Evolutionary conservation across 1,140 invertebrate genomes (phyloP).

Genomic region (Drosophila fuyamai): DNA sequence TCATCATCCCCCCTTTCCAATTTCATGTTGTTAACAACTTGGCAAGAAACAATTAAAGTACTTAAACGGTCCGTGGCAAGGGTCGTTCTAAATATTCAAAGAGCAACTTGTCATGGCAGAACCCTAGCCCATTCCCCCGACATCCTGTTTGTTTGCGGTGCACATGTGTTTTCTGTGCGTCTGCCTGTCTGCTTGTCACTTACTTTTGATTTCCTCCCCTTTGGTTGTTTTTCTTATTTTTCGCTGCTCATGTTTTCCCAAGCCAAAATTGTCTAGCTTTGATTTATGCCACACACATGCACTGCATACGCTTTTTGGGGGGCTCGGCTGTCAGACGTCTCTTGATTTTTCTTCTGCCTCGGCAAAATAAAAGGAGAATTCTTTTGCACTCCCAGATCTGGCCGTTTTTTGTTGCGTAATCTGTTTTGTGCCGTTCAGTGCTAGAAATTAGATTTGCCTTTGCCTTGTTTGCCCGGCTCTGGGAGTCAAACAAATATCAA

Average conservation of each 20-base stretch:
- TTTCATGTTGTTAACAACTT: constrained; percentile 39
- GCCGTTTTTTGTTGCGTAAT: constrained; percentile 64
- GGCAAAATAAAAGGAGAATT: constrained; percentile 21
- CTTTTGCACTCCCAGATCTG: constrained; percentile 21
- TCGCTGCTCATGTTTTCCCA: constrained; percentile 62
- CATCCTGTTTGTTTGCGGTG: constrained; percentile 73
- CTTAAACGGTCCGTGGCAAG: constrained; percentile 48
- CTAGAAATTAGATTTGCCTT: constrained; percentile 75
- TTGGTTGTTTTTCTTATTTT: constrained; percentile 52
- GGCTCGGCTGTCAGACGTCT: constrained; percentile 61
- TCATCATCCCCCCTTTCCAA: background rate
- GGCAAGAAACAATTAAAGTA: constrained; percentile 68
- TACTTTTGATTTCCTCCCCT: constrained; percentile 77
- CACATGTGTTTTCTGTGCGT: constrained; percentile 81
- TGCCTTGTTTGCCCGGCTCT: constrained; percentile 16
- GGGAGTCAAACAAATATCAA: constrained; percentile 56
- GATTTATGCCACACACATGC: constrained; percentile 81
- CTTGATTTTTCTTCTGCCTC: constrained; percentile 52
- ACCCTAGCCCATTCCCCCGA: background rate
- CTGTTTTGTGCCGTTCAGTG: constrained; percentile 40
- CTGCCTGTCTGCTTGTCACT: constrained; percentile 78
- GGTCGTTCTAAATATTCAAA: constrained; percentile 66
- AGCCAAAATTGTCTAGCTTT: constrained; percentile 81
- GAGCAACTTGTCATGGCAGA: constrained; percentile 59
- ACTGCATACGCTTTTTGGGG: constrained; percentile 73